Conservation (phyloP, 2,113 vertebrate genomes). For the Camelus dromedarius region DNA sequence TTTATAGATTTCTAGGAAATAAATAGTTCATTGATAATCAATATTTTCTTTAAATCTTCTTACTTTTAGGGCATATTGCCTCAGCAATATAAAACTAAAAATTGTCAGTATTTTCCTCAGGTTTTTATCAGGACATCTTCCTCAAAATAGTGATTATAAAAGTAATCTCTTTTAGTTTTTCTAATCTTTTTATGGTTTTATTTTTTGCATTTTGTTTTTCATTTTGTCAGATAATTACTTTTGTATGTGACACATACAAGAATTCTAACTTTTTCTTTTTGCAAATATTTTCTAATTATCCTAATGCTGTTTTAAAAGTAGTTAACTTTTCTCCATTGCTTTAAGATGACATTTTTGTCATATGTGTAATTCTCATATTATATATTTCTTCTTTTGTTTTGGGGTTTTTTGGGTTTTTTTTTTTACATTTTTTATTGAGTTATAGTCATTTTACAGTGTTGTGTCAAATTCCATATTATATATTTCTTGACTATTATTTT, state of each 20-base stretch:
- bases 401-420: too few relatives aligned
- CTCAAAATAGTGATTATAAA: background rate
- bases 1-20: background rate
- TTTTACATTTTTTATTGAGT: too few relatives aligned
- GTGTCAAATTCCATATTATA: background rate
- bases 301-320: background rate
- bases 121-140: background rate
- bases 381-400: background rate
- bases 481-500: background rate
- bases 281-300: background rate
- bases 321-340: background rate
- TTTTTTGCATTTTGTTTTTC: background rate
- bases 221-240: background rate
- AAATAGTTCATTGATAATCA: background rate
- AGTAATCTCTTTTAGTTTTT: background rate
- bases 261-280: background rate
- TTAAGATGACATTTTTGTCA: background rate
- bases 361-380: background rate
- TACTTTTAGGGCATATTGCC: background rate
- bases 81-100: background rate
- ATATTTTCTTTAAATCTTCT: background rate
- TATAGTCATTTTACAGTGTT: background rate
- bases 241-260: background rate
- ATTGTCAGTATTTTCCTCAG: background rate
- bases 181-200: background rate